Percentiles rank a stretch among this genome's conserved stretches.
These are phyloP conservation scores for Paracanthobrama guichenoti DNA, from an alignment of 2,113 vertebrate genomes.

Conservation along the genomic window DNA sequence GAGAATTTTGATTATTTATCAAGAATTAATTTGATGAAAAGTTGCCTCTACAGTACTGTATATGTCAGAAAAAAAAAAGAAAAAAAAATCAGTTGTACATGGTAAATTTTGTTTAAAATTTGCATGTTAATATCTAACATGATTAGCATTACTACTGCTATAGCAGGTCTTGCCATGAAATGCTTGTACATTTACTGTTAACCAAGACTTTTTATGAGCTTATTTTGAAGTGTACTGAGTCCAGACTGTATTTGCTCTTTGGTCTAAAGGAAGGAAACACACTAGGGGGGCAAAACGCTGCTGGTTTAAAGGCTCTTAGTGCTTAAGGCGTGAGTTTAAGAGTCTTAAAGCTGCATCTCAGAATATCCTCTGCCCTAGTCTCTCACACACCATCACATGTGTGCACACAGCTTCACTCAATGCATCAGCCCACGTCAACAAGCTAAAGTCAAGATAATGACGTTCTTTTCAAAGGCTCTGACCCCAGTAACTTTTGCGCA, in stretches of 20 bases:
- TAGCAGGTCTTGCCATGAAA: neutral
- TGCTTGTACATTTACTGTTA: neutral
- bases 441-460: slow-evolving; percentile 7
- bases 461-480: neutral
- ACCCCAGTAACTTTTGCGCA: neutral
- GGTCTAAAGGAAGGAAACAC: neutral
- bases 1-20: too few relatives aligned
- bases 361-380: slow-evolving; percentile 15
- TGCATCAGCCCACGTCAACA: neutral
- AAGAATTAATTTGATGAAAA: too few relatives aligned
- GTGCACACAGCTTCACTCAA: neutral
- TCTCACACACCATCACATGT: neutral
- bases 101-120: too few relatives aligned
- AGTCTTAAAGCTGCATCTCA: slow-evolving; percentile 28
- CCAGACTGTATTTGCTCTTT: neutral
- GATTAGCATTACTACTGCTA: neutral
- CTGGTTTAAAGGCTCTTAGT: slow-evolving; percentile 1
- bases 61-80: too few relatives aligned
- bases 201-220: neutral
- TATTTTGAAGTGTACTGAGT: neutral
- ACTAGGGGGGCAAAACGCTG: neutral
- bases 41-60: too few relatives aligned
- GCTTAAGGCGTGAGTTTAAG: slow-evolving; percentile 26
- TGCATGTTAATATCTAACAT: too few relatives aligned
- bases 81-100: too few relatives aligned